Conservation (phyloP, 2,888 invertebrate genomes). For the Epiblema foenella region DNA sequence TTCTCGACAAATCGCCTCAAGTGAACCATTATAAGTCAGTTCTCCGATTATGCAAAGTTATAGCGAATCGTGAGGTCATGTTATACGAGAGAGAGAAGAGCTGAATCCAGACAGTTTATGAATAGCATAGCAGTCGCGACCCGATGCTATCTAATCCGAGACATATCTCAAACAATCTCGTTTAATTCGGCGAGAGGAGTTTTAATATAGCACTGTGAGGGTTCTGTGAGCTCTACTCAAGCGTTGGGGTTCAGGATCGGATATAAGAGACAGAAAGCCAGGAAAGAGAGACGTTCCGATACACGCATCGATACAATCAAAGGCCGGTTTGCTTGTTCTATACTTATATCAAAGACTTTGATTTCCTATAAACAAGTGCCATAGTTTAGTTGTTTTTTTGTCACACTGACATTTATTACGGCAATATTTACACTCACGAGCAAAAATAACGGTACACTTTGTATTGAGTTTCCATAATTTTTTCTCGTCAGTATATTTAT, state of each 20-base stretch:
- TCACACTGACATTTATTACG: not conserved
- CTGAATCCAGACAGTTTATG: not conserved
- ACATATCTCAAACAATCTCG: conserved; percentile 33
- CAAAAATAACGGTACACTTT: too few relatives aligned
- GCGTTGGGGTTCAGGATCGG: too few relatives aligned
- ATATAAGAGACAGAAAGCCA: too few relatives aligned
- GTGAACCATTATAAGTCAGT: not conserved
- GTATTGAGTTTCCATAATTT: too few relatives aligned
- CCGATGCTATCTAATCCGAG: conserved; percentile 33
- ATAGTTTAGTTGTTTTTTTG: not conserved
- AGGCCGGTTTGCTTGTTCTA: too few relatives aligned
- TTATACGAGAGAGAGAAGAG: not conserved
- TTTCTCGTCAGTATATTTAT: too few relatives aligned
- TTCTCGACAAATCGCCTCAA: not conserved
- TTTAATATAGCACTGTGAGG: conserved; percentile 16
- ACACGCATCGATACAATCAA: too few relatives aligned
- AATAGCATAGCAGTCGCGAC: conserved; percentile 20
- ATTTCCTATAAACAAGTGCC: not conserved
- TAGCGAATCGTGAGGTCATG: too few relatives aligned
- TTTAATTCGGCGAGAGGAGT: conserved; percentile 38
- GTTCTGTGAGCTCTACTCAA: too few relatives aligned
- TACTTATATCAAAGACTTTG: not conserved
- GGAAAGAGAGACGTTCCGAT: too few relatives aligned
- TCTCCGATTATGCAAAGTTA: too few relatives aligned
- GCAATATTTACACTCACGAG: too few relatives aligned